These are phyloP conservation scores for Motacilla tschutschensis DNA, from an alignment of 2,113 vertebrate genomes.

Conservation along the genomic window DNA sequence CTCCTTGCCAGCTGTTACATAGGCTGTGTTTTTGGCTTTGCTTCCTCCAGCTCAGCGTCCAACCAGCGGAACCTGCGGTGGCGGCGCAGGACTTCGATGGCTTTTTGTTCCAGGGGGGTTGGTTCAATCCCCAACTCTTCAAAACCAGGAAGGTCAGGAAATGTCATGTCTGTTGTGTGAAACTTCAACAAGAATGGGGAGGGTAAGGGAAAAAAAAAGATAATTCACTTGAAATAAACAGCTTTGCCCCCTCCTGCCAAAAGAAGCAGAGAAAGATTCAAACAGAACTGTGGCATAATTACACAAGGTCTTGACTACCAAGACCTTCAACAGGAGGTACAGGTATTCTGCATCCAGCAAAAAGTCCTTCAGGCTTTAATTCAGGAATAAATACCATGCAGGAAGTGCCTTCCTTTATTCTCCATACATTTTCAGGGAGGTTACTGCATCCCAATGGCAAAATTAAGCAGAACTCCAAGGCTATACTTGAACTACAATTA, in stretches of 20 bases:
- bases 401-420: neutral
- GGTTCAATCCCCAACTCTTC: slow-evolving; percentile 87
- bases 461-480: neutral
- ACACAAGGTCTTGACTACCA: neutral
- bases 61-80: slow-evolving; percentile 88
- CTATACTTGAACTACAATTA: neutral
- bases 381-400: neutral
- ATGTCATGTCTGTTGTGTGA: slow-evolving; percentile 85
- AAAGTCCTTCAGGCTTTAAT: neutral
- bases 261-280: neutral
- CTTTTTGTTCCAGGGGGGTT: slow-evolving; percentile 83
- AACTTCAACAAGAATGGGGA: slow-evolving; percentile 69
- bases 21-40: slow-evolving; percentile 82
- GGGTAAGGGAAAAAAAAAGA: neutral
- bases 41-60: slow-evolving; percentile 80
- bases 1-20: slow-evolving; percentile 53
- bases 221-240: neutral
- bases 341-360: neutral
- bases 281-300: neutral
- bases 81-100: slow-evolving; percentile 89
- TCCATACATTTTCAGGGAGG: neutral
- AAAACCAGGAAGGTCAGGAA: slow-evolving; percentile 87
- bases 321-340: neutral
- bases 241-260: neutral
- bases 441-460: neutral